phyloP scores from a whole-genome alignment of 2,113 vertebrate genomes.

The Hippocampus comes region DNA sequence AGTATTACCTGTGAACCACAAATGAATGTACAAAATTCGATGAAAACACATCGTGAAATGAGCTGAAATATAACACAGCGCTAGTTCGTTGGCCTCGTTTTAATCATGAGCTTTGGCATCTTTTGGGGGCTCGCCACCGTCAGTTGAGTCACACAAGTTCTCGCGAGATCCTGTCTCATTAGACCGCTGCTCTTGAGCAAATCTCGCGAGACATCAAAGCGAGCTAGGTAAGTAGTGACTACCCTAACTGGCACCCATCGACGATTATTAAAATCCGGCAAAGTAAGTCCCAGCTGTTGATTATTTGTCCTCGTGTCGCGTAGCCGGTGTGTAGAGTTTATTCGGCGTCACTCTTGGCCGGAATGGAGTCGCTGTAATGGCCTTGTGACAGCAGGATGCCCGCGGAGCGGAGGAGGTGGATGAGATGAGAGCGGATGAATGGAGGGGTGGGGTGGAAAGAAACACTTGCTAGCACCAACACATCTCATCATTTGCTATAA shows the following conservation, averaged over 20 bases:
- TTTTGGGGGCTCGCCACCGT: neutral
- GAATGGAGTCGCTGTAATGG: neutral
- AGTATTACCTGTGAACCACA: no score
- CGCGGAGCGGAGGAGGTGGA: constrained; percentile 25
- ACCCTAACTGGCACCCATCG: constrained; percentile 4
- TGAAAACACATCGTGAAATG: neutral
- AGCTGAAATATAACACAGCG: neutral
- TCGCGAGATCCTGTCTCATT: constrained; percentile 51
- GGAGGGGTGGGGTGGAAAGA: constrained; percentile 43
- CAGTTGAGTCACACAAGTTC: neutral
- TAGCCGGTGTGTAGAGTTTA: neutral
- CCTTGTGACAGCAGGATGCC: constrained; percentile 13
- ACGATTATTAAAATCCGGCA: neutral
- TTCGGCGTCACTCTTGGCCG: neutral
- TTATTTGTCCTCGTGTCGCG: neutral
- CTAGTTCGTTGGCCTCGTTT: neutral
- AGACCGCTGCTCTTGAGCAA: no score
- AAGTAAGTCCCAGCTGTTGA: neutral
- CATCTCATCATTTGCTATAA: constrained; percentile 9
- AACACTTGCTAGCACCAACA: constrained; percentile 26
- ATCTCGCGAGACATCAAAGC: constrained; percentile 44
- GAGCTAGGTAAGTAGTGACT: constrained; percentile 48
- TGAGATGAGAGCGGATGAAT: constrained; percentile 22
- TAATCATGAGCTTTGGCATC: neutral
- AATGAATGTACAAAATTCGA: neutral